Conservation (phyloP, 35 echinoderm and acorn worm genomes). For the Stichopus chloronotus region DNA sequence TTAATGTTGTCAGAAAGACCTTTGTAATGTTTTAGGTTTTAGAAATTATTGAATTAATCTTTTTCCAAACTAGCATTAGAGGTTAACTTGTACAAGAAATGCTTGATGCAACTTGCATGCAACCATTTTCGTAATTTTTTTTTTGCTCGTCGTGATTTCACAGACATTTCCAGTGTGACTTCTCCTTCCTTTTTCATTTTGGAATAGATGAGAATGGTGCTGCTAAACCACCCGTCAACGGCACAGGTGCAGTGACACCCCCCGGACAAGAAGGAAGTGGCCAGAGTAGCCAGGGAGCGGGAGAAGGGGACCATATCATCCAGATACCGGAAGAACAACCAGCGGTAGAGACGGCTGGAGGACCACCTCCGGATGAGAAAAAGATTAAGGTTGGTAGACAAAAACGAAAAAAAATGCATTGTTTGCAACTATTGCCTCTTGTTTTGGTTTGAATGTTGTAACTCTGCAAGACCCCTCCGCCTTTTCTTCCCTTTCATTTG, state of each 20-base stretch:
- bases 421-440: neutral
- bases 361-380: neutral
- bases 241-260: conserved; percentile 10
- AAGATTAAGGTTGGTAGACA: conserved; percentile 38
- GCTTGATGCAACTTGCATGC: no score
- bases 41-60: no score
- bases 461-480: no score
- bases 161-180: neutral
- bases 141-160: no score
- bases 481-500: no score
- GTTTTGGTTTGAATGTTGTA: no score
- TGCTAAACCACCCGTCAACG: conserved; percentile 12
- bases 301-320: conserved; percentile 81
- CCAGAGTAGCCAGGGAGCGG: conserved; percentile 69
- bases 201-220: conserved; percentile 52
- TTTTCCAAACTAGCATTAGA: no score
- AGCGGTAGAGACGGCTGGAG: neutral
- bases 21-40: no score
- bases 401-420: neutral
- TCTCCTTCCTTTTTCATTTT: neutral
- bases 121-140: no score
- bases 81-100: no score
- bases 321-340: conserved; percentile 77
- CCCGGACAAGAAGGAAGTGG: conserved; percentile 64
- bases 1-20: no score